Evolutionary conservation across 2,113 vertebrate genomes (phyloP).

Genomic region (Pygoscelis adeliae): DNA sequence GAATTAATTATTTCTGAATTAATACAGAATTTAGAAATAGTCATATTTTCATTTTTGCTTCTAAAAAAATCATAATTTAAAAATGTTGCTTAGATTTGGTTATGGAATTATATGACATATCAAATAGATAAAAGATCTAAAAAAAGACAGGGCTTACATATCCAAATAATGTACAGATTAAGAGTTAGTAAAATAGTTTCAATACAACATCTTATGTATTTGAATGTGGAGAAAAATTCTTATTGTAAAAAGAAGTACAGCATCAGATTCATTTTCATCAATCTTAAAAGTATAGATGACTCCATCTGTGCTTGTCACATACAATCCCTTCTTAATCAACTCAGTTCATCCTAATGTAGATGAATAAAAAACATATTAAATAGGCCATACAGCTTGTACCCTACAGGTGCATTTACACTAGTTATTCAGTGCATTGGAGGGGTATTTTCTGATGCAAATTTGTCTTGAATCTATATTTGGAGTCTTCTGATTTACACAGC

Average conservation of each 20-base stretch:
- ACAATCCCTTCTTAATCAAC: background rate
- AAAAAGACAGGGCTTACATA: background rate
- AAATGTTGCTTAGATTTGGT: background rate
- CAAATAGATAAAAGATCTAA: background rate
- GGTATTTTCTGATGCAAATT: background rate
- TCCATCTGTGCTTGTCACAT: background rate
- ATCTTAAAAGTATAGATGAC: background rate
- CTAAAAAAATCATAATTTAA: background rate
- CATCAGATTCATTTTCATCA: background rate
- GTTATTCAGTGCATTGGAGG: background rate
- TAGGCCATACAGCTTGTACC: background rate
- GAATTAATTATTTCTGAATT: background rate
- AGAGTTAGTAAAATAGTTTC: background rate
- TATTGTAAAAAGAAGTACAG: background rate
- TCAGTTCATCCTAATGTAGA: background rate
- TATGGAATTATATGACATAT: background rate
- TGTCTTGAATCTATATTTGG: background rate
- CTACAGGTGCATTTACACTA: background rate
- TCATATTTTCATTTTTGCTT: background rate
- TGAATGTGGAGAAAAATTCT: conserved; percentile 8
- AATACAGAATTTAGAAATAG: background rate
- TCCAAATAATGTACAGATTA: background rate
- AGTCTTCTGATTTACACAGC: background rate
- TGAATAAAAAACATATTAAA: background rate
- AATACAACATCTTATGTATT: background rate